phyloP scores from a whole-genome alignment of 2,113 vertebrate genomes.

The Oostethus manadensis region DNA sequence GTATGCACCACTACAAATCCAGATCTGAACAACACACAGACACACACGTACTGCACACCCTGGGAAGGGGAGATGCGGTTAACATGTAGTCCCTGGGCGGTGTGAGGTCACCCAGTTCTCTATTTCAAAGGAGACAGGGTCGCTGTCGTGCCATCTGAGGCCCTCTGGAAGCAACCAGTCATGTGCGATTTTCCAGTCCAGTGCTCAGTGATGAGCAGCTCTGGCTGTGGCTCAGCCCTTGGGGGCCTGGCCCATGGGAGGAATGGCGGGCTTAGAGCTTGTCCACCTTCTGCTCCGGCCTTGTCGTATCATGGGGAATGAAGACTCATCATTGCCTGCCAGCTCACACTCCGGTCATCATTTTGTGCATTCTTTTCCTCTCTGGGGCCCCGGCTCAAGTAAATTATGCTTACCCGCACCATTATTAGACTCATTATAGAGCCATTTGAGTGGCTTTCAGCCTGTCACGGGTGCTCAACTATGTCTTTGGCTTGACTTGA shows the following conservation, averaged over 20 bases:
- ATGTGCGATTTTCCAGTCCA: slow-evolving; percentile 70
- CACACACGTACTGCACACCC: slow-evolving; percentile 9
- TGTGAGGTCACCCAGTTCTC: slow-evolving; percentile 68
- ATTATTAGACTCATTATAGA: slow-evolving; percentile 72
- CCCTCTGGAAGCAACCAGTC: slow-evolving; percentile 67
- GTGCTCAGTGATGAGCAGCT: slow-evolving; percentile 62
- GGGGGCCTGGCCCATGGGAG: slow-evolving; percentile 40
- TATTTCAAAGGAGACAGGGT: slow-evolving; percentile 68
- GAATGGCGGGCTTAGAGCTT: slow-evolving; percentile 54
- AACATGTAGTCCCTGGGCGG: slow-evolving; percentile 54
- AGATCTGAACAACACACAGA: slow-evolving; percentile 10
- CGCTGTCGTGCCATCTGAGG: slow-evolving; percentile 46
- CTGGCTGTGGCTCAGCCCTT: slow-evolving; percentile 42
- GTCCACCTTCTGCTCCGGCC: slow-evolving; percentile 62
- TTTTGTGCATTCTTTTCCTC: slow-evolving; percentile 32
- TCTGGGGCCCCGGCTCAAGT: slow-evolving; percentile 48
- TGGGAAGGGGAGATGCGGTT: slow-evolving; percentile 47
- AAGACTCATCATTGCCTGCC: slow-evolving; percentile 58
- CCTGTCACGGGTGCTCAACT: slow-evolving; percentile 66
- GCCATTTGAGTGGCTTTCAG: slow-evolving; percentile 69
- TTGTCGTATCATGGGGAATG: slow-evolving; percentile 56
- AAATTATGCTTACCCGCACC: slow-evolving; percentile 69
- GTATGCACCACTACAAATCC: slow-evolving; percentile 8
- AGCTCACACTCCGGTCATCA: slow-evolving; percentile 48
- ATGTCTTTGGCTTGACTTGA: slow-evolving; percentile 67